Evolutionary conservation across 1,140 invertebrate genomes (phyloP).

Genomic region (Leptinotarsa undecemlineata): DNA sequence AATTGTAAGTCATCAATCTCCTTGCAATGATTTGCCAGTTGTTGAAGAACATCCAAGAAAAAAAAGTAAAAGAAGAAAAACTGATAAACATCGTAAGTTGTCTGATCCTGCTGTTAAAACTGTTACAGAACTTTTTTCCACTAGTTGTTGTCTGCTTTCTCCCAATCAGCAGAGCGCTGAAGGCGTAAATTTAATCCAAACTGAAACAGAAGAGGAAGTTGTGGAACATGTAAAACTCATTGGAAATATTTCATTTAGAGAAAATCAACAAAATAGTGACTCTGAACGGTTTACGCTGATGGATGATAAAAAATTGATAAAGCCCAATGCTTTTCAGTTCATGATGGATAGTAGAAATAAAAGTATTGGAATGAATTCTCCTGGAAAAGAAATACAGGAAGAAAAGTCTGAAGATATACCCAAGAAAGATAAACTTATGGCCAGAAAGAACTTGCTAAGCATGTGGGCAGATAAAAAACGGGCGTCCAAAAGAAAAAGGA

Average conservation of each 20-base stretch:
- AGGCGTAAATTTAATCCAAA: conserved; percentile 16
- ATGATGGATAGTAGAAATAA: conserved; percentile 67
- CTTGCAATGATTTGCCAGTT: not conserved
- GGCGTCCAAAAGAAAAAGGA: conserved; percentile 58
- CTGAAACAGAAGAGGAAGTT: not conserved
- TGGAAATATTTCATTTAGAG: not conserved
- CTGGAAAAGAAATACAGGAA: conserved; percentile 57
- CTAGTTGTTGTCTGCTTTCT: conserved; percentile 31
- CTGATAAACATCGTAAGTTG: conserved; percentile 32
- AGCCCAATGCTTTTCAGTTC: conserved; percentile 62
- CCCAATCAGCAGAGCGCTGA: conserved; percentile 25
- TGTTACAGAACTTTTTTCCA: conserved; percentile 35
- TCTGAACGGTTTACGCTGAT: not conserved
- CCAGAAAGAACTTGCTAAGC: conserved; percentile 58
- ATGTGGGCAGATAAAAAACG: conserved; percentile 64
- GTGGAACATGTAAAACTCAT: too few species aligned
- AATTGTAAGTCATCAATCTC: not conserved
- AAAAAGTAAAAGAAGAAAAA: conserved; percentile 27
- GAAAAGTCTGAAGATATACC: conserved; percentile 40
- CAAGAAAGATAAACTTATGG: conserved; percentile 55
- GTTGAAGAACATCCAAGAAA: not conserved
- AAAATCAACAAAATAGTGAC: conserved; percentile 7
- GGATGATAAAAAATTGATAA: conserved; percentile 29
- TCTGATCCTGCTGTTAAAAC: conserved; percentile 37
- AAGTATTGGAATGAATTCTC: conserved; percentile 64